These are phyloP conservation scores for Micrasema longulum DNA, from an alignment of 1,140 invertebrate genomes.

Conservation along the genomic window DNA sequence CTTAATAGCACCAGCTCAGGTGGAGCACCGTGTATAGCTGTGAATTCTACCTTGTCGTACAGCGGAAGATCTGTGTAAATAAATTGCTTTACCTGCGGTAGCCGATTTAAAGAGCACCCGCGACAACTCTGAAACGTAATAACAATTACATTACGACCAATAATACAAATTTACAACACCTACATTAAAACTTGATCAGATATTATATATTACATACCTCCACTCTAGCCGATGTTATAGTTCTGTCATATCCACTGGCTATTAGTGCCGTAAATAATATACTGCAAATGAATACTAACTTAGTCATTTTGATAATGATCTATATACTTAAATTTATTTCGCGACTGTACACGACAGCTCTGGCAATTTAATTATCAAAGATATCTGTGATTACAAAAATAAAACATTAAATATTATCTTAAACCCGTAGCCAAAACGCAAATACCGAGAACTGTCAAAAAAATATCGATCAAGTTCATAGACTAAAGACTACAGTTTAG, in stretches of 20 bases:
- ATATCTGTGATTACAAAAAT: no score
- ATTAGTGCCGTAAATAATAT: background rate
- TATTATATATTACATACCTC: slow-evolving; percentile 33
- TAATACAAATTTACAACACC: no score
- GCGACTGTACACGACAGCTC: no score
- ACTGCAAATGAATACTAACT: slow-evolving; percentile 15
- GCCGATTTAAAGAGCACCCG: slow-evolving; percentile 79
- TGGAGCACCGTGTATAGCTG: slow-evolving; percentile 75
- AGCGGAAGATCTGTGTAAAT: slow-evolving; percentile 79
- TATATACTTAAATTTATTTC: background rate
- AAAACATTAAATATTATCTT: no score
- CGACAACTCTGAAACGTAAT: slow-evolving; percentile 74
- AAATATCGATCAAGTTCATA: no score
- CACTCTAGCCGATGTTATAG: slow-evolving; percentile 34
- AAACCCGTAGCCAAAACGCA: no score
- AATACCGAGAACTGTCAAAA: no score
- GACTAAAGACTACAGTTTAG: no score
- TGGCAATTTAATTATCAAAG: no score
- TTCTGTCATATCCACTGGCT: slow-evolving; percentile 33
- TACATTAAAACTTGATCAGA: no score
- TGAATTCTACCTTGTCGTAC: slow-evolving; percentile 75
- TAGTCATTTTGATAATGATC: slow-evolving; percentile 18
- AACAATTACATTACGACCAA: background rate
- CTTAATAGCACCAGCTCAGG: slow-evolving; percentile 77
- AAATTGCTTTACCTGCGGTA: slow-evolving; percentile 81